Base-by-base conservation (phyloP, 1,140 invertebrate genomes). In the Diachasmimorpha longicaudata region DNA sequence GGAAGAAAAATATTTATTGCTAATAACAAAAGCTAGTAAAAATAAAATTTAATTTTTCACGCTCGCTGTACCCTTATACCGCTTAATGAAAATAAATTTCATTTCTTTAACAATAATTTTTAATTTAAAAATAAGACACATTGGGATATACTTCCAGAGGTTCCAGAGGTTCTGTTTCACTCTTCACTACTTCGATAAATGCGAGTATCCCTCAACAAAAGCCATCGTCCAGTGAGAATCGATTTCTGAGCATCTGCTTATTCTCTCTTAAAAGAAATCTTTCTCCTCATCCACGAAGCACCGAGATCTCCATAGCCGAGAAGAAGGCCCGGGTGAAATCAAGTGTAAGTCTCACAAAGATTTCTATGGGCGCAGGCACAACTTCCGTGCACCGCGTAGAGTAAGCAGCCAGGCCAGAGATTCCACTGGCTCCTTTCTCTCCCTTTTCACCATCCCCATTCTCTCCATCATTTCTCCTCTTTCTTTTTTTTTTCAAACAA, bases 321-420 rank as follows among this genome's bases (percentile, higher is more conserved):
- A 68, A 70, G 25, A 36, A 70, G 44, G 52, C 19, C 46, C 46
- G 52, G 55, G 74, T 71, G 69, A 71, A 76, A 76, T 76, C 74
- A 76, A 76, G 74, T 71, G 74, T 63, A 76, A 76, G 69, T 14
- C 14, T 71, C 69, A 72, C 74, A 76, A 76, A 76, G 74, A 76
- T 71, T 76, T 76, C 52, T 71, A 76, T 75, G 67, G 68, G 68
- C 74, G 52, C 67, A 63, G 58, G 68, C 68, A 70, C 46, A 75
- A 75, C 74, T 70, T 75, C 73, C 67, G 73, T 31, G 31, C 31
- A 31, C 67, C 66, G 25, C 36, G n/a, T n/a, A 70, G 31, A 44
- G 48, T 73, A 44, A 39, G 55, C 58, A 66, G 73, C 36, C 44
- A 42, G 46, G 21, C 16, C 14, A 71, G 46, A 75, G 44, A 69